A percentile compares a stretch with the other conserved stretches of the same genome.
Conservation (phyloP, 2,888 invertebrate genomes). For the Drosophila infuscata region DNA sequence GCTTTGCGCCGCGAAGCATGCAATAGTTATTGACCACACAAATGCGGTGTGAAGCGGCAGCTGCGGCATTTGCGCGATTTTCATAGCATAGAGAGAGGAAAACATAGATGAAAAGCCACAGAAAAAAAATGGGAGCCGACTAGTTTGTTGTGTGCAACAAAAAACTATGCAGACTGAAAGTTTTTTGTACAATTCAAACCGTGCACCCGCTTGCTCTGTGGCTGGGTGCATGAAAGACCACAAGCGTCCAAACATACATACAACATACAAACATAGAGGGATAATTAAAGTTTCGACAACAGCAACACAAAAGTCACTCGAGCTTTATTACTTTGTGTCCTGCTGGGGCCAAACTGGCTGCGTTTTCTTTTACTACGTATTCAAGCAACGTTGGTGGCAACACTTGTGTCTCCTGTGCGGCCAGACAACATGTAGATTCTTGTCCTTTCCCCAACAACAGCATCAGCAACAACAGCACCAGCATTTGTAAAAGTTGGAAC, state of each 20-base stretch:
- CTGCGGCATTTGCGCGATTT: constrained; percentile 37
- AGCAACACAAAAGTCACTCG: constrained; percentile 59
- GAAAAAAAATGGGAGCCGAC: constrained; percentile 24
- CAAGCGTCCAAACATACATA: constrained; percentile 1
- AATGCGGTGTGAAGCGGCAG: constrained; percentile 26
- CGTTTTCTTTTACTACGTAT: constrained; percentile 44
- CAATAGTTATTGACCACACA: constrained; percentile 73
- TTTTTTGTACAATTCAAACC: constrained; percentile 53
- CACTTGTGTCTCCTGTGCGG: constrained; percentile 69
- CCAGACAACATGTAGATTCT: constrained; percentile 70
- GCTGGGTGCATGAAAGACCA: constrained; percentile 26
- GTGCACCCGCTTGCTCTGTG: constrained; percentile 22
- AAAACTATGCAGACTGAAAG: constrained; percentile 63
- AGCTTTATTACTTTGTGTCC: constrained; percentile 73
- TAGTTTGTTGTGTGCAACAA: constrained; percentile 20
- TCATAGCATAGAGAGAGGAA: constrained; percentile 3
- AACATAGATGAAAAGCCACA: constrained; percentile 48
- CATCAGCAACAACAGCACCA: constrained; percentile 28
- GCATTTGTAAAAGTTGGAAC: constrained; percentile 71
- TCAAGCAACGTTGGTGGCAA: constrained; percentile 44
- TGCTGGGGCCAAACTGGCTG: constrained; percentile 38
- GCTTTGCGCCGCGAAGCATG: constrained; percentile 56
- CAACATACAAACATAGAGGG: constrained; percentile 52
- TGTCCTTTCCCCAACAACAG: constrained; percentile 36
- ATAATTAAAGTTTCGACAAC: constrained; percentile 80